Evolutionary conservation across 2,113 vertebrate genomes (phyloP).

Genomic region (Pithys albifrons): DNA sequence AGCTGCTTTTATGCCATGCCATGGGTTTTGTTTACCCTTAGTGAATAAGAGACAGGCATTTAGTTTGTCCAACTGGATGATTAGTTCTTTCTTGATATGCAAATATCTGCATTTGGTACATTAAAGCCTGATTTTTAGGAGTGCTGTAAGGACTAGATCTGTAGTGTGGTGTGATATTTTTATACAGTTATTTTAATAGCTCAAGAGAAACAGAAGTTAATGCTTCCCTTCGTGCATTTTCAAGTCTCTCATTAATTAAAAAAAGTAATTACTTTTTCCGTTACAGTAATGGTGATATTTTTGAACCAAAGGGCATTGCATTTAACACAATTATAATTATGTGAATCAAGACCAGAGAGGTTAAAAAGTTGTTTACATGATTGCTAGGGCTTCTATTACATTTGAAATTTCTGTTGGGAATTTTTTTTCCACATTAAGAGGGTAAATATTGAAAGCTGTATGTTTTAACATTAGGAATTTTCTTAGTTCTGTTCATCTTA

Average conservation of each 20-base stretch:
- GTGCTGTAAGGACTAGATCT: background rate
- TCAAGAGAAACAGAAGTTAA: background rate
- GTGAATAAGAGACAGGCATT: background rate
- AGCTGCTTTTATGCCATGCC: background rate
- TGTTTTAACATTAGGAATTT: background rate
- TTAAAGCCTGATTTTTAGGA: background rate
- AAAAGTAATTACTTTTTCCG: constrained; percentile 27
- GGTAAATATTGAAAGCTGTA: no score
- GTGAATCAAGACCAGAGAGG: constrained; percentile 3
- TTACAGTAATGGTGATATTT: constrained; percentile 33
- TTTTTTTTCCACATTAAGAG: no score
- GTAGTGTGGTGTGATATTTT: background rate
- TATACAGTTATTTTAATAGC: background rate
- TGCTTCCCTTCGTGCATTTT: background rate
- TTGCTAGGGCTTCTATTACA: background rate
- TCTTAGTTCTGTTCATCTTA: background rate
- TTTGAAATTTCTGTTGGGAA: background rate
- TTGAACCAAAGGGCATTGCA: constrained; percentile 34
- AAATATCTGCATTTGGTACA: background rate
- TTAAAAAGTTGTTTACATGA: constrained; percentile 12
- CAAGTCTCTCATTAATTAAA: constrained; percentile 44
- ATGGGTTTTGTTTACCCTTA: background rate
- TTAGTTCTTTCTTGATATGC: background rate
- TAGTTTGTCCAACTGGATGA: background rate
- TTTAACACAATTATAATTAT: constrained; percentile 34